A percentile compares a stretch with the other conserved stretches of the same genome.
These are phyloP conservation scores for Ceratina japonica DNA, from an alignment of 1,140 invertebrate genomes.

Conservation along the genomic window DNA sequence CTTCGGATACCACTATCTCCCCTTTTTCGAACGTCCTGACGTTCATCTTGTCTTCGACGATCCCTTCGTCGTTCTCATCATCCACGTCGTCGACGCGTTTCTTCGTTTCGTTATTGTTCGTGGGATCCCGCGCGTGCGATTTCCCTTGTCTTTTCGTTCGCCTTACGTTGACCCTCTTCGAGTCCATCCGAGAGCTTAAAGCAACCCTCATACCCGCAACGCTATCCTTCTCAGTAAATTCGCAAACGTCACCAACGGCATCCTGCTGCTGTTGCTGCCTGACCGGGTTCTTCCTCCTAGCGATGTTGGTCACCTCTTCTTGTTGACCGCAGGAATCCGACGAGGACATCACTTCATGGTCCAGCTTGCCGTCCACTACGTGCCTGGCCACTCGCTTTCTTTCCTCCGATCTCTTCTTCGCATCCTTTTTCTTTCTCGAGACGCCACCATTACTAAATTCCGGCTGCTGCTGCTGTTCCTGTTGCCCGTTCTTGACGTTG, in stretches of 20 bases:
- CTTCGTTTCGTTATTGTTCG: conserved; percentile 54
- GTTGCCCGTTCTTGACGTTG: conserved; percentile 39
- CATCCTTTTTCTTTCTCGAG: conserved; percentile 35
- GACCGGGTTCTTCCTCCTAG: conserved; percentile 23
- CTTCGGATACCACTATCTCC: conserved; percentile 74
- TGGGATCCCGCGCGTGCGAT: conserved; percentile 23
- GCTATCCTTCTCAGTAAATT: conserved; percentile 76
- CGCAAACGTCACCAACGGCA: conserved; percentile 68
- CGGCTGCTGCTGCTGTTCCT: conserved; percentile 20
- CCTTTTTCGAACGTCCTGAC: conserved; percentile 74
- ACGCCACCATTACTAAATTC: conserved; percentile 13
- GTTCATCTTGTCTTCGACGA: conserved; percentile 50
- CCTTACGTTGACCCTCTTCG: conserved; percentile 53
- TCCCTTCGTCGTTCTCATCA: conserved; percentile 46
- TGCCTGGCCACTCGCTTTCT: conserved; percentile 38
- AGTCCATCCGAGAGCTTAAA: conserved; percentile 73
- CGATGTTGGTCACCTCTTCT: conserved; percentile 17
- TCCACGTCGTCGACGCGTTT: conserved; percentile 23
- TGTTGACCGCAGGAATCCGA: conserved; percentile 41
- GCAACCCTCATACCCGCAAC: conserved; percentile 79
- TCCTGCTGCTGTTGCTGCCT: conserved; percentile 18
- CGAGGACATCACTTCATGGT: conserved; percentile 45
- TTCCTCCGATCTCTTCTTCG: conserved; percentile 40
- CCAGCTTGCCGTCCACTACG: conserved; percentile 23
- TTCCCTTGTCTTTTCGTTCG: conserved; percentile 46